A percentile compares a stretch with the other conserved stretches of the same genome.
phyloP scores from a whole-genome alignment of 23 tunicate species.

The Ciona savignyi region DNA sequence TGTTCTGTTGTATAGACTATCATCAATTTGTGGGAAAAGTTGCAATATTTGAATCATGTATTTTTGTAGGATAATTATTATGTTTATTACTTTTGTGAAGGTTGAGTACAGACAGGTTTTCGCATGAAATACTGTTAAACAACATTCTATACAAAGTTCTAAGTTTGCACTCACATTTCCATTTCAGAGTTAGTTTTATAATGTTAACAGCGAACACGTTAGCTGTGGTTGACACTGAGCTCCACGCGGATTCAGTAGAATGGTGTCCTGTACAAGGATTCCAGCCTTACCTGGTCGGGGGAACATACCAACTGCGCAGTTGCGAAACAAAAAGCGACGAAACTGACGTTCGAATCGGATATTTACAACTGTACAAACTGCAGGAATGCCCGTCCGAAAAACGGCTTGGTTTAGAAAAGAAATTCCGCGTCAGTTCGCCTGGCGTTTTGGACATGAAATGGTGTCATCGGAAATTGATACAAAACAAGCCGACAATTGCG shows the following conservation, averaged over 20 bases:
- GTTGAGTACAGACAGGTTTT: no score
- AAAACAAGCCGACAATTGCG: conserved; percentile 27
- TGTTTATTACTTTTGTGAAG: background rate
- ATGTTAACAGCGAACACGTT: conserved; percentile 1
- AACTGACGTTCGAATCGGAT: conserved; percentile 18
- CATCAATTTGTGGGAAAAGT: background rate
- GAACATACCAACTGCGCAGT: conserved; percentile 57
- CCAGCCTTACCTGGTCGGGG: conserved; percentile 29
- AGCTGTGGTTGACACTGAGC: conserved; percentile 26
- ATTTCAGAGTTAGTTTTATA: no score
- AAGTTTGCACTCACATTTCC: no score
- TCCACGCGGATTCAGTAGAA: conserved; percentile 73
- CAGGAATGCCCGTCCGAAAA: background rate
- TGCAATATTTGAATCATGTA: background rate
- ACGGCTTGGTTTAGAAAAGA: conserved; percentile 3
- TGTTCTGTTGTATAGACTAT: conserved; percentile 1
- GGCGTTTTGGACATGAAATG: conserved; percentile 82
- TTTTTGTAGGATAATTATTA: background rate
- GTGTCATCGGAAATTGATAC: conserved; percentile 5
- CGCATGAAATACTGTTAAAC: no score
- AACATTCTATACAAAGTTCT: no score
- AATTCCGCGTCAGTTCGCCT: conserved; percentile 4
- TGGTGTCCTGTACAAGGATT: conserved; percentile 40
- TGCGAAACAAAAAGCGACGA: conserved; percentile 3
- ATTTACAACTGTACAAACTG: conserved; percentile 19